These are phyloP conservation scores for Scaptomyza parva DNA, from an alignment of 2,888 invertebrate species.

Conservation along the genomic window DNA sequence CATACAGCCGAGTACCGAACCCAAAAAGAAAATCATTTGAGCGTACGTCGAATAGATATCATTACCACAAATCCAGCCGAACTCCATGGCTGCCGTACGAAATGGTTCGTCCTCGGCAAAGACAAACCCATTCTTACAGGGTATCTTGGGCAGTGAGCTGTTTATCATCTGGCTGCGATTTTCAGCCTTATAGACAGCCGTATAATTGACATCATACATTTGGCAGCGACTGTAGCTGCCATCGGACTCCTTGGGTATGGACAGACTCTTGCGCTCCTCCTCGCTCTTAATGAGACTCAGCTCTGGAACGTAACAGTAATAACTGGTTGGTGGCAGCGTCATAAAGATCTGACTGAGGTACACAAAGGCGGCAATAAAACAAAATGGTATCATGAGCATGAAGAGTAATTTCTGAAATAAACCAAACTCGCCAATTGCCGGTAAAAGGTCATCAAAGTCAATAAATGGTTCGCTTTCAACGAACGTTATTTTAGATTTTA, in stretches of 20 bases:
- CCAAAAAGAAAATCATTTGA: slow-evolving; percentile 93
- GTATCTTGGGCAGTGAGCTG: slow-evolving; percentile 87
- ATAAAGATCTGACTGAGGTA: slow-evolving; percentile 95
- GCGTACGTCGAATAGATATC: slow-evolving; percentile 90
- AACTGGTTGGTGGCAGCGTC: slow-evolving; percentile 90
- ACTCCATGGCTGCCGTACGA: slow-evolving; percentile 92
- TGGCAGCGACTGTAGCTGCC: slow-evolving; percentile 88
- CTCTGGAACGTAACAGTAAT: slow-evolving; percentile 92
- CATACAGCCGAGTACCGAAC: slow-evolving; percentile 93
- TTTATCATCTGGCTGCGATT: slow-evolving; percentile 86
- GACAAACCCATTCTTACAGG: slow-evolving; percentile 91
- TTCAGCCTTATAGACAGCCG: slow-evolving; percentile 85
- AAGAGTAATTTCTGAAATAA: slow-evolving; percentile 92
- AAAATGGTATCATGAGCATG: slow-evolving; percentile 92
- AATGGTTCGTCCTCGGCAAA: slow-evolving; percentile 92
- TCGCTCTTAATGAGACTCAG: slow-evolving; percentile 88
- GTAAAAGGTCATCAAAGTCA: slow-evolving; percentile 93
- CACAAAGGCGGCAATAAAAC: slow-evolving; percentile 93
- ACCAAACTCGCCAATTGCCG: slow-evolving; percentile 94
- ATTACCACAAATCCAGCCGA: slow-evolving; percentile 93
- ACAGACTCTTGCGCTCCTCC: slow-evolving; percentile 88
- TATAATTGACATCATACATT: slow-evolving; percentile 91
- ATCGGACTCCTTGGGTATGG: slow-evolving; percentile 87
- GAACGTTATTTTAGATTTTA: not conserved
- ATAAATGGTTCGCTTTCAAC: slow-evolving; percentile 67